Evolutionary conservation across 2,113 vertebrate species (phyloP).

Genomic region (Sander vitreus): DNA sequence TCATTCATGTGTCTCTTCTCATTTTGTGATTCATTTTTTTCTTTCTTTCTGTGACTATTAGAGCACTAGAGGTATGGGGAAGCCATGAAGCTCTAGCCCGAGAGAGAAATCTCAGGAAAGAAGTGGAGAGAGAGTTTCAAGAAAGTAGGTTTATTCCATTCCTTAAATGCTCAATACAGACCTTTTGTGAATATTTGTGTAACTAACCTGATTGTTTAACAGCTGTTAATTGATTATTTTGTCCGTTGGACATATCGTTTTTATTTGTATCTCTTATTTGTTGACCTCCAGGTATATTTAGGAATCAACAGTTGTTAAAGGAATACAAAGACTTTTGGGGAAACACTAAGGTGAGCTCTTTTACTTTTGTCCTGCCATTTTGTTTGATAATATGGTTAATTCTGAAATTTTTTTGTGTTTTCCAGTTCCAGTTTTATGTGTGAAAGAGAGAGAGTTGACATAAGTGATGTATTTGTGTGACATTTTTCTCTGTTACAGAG

Average conservation of each 20-base stretch:
- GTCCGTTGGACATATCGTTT: not conserved
- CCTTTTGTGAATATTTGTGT: not conserved
- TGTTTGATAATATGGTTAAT: not conserved
- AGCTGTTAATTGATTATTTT: not conserved
- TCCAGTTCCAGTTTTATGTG: accelerated
- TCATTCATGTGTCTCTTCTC: not conserved
- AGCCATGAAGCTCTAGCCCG: slow-evolving; percentile 94
- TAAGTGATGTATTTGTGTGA: slow-evolving; percentile 29
- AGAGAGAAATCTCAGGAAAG: slow-evolving; percentile 92
- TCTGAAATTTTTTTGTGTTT: no score
- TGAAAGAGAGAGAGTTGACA: not conserved
- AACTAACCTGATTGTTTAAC: not conserved
- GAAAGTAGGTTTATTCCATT: slow-evolving; percentile 89
- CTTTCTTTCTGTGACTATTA: slow-evolving; percentile 65
- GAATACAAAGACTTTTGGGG: slow-evolving; percentile 98
- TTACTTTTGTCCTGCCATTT: not conserved
- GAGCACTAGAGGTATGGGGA: slow-evolving; percentile 97
- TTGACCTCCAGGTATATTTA: slow-evolving; percentile 88
- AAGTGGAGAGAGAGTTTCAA: slow-evolving; percentile 92
- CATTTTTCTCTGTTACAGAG: slow-evolving; percentile 45
- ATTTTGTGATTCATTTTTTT: not conserved
- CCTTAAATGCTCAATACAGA: not conserved
- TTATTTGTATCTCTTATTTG: not conserved
- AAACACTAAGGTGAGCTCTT: slow-evolving; percentile 93
- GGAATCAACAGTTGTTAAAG: slow-evolving; percentile 92